Percentiles rank a stretch among this genome's conserved stretches.
Evolutionary conservation across 1,140 invertebrate genomes (phyloP).

Genomic region (Drosophila paulistorum): DNA sequence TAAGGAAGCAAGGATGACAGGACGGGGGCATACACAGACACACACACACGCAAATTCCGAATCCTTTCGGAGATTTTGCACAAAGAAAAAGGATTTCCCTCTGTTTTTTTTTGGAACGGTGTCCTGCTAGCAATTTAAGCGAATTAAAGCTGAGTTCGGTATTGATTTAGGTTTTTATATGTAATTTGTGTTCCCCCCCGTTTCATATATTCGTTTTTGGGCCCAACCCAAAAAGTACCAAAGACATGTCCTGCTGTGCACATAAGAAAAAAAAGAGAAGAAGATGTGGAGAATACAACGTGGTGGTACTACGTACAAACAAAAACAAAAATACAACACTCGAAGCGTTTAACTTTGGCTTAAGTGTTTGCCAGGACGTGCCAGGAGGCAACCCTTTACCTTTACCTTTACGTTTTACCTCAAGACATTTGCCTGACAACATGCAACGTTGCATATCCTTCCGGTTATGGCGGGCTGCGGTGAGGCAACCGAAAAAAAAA

Average conservation of each 20-base stretch:
- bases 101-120: constrained; percentile 20
- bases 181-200: constrained; percentile 8
- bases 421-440: constrained; percentile 47
- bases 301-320: constrained; percentile 48
- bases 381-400: constrained; percentile 38
- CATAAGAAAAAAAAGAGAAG: constrained; percentile 37
- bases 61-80: constrained; percentile 71
- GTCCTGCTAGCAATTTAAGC: constrained; percentile 77
- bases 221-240: constrained; percentile 31
- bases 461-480: constrained; percentile 46
- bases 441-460: constrained; percentile 67
- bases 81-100: constrained; percentile 47
- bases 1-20: constrained; percentile 1
- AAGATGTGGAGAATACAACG: constrained; percentile 34
- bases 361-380: constrained; percentile 77
- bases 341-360: constrained; percentile 80
- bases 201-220: constrained; percentile 22
- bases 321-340: constrained; percentile 80
- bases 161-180: constrained; percentile 69
- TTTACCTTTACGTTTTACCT: neutral
- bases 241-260: constrained; percentile 66
- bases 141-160: constrained; percentile 71
- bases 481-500: constrained; percentile 30
- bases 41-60: neutral
- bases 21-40: neutral